Conservation (phyloP, 2,113 vertebrate species). For the Todiramphus chloris region DNA sequence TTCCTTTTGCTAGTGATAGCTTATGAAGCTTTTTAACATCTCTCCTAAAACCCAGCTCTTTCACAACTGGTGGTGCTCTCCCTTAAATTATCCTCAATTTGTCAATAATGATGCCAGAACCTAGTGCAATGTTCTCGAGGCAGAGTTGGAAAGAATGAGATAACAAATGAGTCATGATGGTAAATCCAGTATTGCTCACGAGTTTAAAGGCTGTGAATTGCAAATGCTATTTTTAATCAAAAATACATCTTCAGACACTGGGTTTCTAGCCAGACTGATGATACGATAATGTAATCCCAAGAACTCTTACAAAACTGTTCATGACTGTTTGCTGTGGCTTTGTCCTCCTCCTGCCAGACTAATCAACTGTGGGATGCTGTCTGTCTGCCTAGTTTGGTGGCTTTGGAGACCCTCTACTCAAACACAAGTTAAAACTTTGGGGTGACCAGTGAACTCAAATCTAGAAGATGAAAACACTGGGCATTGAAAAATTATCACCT, state of each 20-base stretch:
- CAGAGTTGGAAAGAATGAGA: slow-evolving; percentile 52
- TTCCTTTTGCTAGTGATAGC: background rate
- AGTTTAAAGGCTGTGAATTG: slow-evolving; percentile 51
- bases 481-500: background rate
- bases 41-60: background rate
- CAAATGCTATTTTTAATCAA: slow-evolving; percentile 60
- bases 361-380: background rate
- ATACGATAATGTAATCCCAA: slow-evolving; percentile 45
- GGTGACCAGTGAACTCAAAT: background rate
- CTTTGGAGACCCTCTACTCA: slow-evolving; percentile 25
- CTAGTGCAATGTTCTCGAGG: background rate
- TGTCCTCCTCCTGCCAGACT: background rate
- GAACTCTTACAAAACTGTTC: slow-evolving; percentile 36
- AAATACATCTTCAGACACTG: slow-evolving; percentile 43
- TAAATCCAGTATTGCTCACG: slow-evolving; percentile 25
- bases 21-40: background rate
- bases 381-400: background rate
- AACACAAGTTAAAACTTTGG: background rate
- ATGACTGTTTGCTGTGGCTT: slow-evolving; percentile 17
- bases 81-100: slow-evolving; percentile 33
- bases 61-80: background rate
- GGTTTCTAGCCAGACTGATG: slow-evolving; percentile 44
- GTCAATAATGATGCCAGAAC: slow-evolving; percentile 27
- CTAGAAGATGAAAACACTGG: background rate
- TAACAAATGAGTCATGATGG: slow-evolving; percentile 61